Base-by-base conservation (phyloP, 2,888 invertebrate species). In the Harpagoxenus sublaevis region DNA sequence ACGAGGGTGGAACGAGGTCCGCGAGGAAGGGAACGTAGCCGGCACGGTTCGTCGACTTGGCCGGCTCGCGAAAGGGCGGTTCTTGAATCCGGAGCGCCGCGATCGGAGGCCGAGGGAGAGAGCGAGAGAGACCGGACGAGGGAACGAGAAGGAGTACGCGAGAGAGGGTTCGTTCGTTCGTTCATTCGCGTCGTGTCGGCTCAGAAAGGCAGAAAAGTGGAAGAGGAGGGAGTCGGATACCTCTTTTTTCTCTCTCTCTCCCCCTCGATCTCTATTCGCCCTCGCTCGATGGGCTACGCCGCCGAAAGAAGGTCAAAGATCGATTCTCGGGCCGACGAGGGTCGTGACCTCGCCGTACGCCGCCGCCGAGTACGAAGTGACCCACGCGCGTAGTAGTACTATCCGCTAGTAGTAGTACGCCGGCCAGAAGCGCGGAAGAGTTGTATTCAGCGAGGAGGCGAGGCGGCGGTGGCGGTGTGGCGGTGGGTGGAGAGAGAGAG, bases 221-320 rank as follows among this genome's bases (percentile, higher is more conserved):
- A 81, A 62, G 28, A 68, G 45, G 15, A 73, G 57, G n/a, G 51
- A 55, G 18, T 35, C 71, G 71, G 85, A 63, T 63, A 71, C 75
- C 74, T 82, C 78, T 86, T 84, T 89, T 84, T 84, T 86, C 86
- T 63, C 65, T 65, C 75, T 42, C 68, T 85, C 89, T 89, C 86
- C 85, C 88, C 89, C 91, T 92, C 87, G 88, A 88, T 88, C 85
- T 83, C 88, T 85, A 79, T 86, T 83, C 84, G 83, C 63, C 82
- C 87, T 78, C 74, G 85, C 85, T 87, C 89, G 90, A 90, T 90
- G 91, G 91, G 89, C 89, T 90, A 92, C 91, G 86, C 88, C 88
- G 87, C 71, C 84, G 88, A 91, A 92, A 92, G 91, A 92, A 90
- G 92, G 92, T 92, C 91, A 92, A 91, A 92, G 91, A 93, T 93